These are phyloP conservation scores for Dromococcyx pavoninus DNA, from an alignment of 2,797 vertebrate species.

Conservation along the genomic window DNA sequence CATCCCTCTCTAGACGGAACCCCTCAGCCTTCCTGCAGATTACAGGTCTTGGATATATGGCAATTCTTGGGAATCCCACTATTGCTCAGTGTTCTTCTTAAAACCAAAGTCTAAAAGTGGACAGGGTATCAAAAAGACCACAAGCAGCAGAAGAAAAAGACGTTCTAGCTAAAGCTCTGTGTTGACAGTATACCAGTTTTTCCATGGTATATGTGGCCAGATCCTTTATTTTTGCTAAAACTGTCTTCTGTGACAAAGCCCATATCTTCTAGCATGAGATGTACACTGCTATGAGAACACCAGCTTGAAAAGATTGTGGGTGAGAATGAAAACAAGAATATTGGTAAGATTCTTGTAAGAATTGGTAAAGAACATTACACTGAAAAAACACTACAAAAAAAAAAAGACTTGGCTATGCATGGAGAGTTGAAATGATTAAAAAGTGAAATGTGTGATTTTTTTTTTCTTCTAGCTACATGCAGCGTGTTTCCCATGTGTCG, in stretches of 20 bases:
- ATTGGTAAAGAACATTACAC: background rate
- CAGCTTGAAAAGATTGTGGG: background rate
- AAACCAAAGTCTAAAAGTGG: background rate
- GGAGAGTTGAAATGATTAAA: slow-evolving; percentile 39
- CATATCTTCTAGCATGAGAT: background rate
- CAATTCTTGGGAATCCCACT: background rate
- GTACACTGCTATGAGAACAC: background rate
- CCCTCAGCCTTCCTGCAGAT: background rate
- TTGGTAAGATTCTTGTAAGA: too few species aligned
- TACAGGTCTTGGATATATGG: background rate
- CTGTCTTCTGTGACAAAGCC: background rate
- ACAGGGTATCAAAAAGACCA: background rate
- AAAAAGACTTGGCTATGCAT: background rate
- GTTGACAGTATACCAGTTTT: background rate
- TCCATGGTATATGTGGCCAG: background rate
- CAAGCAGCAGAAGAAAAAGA: background rate
- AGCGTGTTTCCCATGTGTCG: slow-evolving; percentile 46
- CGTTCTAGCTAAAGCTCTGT: background rate
- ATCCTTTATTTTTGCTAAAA: background rate
- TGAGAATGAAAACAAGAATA: background rate
- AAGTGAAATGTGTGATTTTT: slow-evolving; percentile 37
- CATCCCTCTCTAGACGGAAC: background rate
- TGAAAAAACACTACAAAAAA: background rate
- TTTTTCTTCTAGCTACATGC: slow-evolving; percentile 22
- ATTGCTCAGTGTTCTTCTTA: background rate